Percentiles rank a stretch among this genome's conserved stretches.
phyloP scores from a whole-genome alignment of 2,888 invertebrate genomes.

The Pasiphila rectangulata region DNA sequence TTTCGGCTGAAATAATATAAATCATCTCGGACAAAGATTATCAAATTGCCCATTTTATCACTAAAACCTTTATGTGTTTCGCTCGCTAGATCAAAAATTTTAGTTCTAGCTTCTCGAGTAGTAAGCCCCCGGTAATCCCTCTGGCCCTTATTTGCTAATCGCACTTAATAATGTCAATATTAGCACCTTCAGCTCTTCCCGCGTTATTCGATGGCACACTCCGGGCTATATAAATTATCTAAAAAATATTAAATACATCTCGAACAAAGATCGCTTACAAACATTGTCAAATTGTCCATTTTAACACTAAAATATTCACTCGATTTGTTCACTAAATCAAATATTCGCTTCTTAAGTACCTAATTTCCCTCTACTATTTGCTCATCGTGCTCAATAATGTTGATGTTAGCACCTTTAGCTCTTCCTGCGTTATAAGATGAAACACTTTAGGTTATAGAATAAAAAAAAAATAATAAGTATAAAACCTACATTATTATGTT shows the following conservation, averaged over 20 bases:
- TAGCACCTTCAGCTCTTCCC: conserved; percentile 34
- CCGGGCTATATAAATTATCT: conserved; percentile 10
- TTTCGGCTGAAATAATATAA: too few relatives aligned
- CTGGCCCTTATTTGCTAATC: conserved; percentile 42
- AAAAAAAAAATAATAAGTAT: too few relatives aligned
- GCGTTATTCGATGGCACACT: conserved; percentile 10
- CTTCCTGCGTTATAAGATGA: conserved; percentile 24
- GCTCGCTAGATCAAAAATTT: too few relatives aligned
- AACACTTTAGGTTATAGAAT: conserved; percentile 14
- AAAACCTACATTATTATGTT: too few relatives aligned
- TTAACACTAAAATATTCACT: too few relatives aligned
- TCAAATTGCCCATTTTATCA: too few relatives aligned
- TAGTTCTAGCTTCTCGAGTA: neutral
- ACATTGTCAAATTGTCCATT: too few relatives aligned
- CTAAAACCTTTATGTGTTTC: too few relatives aligned
- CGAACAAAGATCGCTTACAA: too few relatives aligned
- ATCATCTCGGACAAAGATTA: too few relatives aligned
- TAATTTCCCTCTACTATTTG: conserved; percentile 43
- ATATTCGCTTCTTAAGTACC: conserved; percentile 4
- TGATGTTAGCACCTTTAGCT: conserved; percentile 42
- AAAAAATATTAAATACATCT: too few relatives aligned
- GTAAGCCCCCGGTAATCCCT: conserved; percentile 30
- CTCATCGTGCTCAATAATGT: conserved; percentile 45
- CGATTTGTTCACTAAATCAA: too few relatives aligned
- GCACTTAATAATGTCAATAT: conserved; percentile 49